phyloP scores from a whole-genome alignment of 2,888 invertebrate species.

The Meghimatium bilineatum region DNA sequence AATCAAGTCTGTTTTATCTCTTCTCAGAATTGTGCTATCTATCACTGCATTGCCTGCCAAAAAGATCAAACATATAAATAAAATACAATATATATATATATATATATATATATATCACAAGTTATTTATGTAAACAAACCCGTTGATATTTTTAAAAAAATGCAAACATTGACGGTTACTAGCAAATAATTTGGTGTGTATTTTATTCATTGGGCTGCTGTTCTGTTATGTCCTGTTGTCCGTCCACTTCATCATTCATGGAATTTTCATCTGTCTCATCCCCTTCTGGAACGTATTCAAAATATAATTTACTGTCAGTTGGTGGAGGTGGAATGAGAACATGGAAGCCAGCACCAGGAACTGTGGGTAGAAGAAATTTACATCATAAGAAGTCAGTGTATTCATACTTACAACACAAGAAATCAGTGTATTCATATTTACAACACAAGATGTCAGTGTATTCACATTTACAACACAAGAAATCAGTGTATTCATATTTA shows the following conservation, averaged over 20 bases:
- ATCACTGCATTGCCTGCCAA: no score
- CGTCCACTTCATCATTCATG: constrained; percentile 7
- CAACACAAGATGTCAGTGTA: no score
- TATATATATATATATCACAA: no score
- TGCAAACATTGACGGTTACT: not conserved
- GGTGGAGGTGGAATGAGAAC: constrained; percentile 43
- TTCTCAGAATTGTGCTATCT: no score
- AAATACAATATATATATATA: no score
- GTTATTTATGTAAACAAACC: not conserved
- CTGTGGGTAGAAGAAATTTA: constrained; percentile 1
- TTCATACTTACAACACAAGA: not conserved
- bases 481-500: no score
- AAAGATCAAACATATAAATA: no score
- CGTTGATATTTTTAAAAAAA: not conserved
- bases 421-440: no score
- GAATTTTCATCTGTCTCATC: not conserved
- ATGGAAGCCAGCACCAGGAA: constrained; percentile 37
- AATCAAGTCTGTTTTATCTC: no score
- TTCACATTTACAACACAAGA: no score
- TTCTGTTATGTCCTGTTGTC: not conserved
- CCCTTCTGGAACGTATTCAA: not conserved
- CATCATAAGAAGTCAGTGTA: not conserved
- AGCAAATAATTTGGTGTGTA: not conserved
- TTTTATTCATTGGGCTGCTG: not conserved
- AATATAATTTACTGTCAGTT: not conserved